Evolutionary conservation across 64 coral and sea anemone genomes (phyloP).

Genomic region (Pocillopora damicornis): DNA sequence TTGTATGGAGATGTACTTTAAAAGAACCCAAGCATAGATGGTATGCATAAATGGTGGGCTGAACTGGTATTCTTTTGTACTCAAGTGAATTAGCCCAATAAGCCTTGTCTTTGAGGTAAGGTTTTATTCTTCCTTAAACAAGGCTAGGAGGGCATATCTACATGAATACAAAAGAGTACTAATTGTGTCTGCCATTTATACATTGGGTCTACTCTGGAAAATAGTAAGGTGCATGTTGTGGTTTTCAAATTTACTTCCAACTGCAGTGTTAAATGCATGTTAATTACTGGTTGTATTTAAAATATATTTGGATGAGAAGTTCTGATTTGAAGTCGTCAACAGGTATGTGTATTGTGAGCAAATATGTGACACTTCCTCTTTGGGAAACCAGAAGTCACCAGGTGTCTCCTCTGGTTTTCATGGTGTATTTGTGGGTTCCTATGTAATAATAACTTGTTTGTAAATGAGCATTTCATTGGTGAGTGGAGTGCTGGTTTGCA

Average conservation of each 20-base stretch:
- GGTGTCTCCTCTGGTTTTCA: background rate
- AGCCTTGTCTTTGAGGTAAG: no score
- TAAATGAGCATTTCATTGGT: slow-evolving; percentile 11
- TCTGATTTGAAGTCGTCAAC: slow-evolving; percentile 25
- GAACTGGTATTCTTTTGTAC: no score
- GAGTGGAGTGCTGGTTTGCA: slow-evolving; percentile 23
- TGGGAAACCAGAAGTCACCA: slow-evolving; percentile 14
- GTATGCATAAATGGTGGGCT: no score
- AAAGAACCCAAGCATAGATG: no score
- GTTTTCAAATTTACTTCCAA: slow-evolving; percentile 17
- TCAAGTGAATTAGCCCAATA: no score
- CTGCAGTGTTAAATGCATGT: background rate
- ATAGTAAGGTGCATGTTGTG: no score
- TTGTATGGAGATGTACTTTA: no score
- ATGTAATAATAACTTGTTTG: background rate
- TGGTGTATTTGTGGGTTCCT: background rate
- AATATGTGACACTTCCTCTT: slow-evolving; percentile 90
- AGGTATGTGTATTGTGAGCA: slow-evolving; percentile 21
- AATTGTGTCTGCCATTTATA: no score
- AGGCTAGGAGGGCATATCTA: no score
- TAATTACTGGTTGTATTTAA: slow-evolving; percentile 37
- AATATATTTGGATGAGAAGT: slow-evolving; percentile 33
- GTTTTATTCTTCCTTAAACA: no score
- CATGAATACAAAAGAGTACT: no score
- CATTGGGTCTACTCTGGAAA: no score